Evolutionary conservation across 2,113 vertebrate species (phyloP).

Genomic region (Microcebus murinus): DNA sequence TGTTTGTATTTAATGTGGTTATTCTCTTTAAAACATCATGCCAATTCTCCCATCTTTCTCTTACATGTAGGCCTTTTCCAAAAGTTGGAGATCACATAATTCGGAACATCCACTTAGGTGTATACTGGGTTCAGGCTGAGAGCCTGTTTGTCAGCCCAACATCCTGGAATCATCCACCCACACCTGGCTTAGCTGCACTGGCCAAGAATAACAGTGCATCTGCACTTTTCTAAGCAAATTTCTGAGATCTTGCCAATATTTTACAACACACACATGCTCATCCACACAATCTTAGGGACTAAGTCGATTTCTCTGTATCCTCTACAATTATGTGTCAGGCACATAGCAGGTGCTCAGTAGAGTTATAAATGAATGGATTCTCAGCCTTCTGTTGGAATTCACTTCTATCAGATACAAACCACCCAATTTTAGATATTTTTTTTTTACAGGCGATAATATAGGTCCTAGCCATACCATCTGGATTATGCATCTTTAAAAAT

Average conservation of each 20-base stretch:
- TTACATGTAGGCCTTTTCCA: neutral
- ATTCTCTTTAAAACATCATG: neutral
- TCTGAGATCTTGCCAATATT: neutral
- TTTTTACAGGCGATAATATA: conserved; percentile 25
- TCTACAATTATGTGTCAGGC: neutral
- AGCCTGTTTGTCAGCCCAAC: neutral
- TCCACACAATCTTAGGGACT: neutral
- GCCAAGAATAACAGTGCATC: neutral
- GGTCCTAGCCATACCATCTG: conserved; percentile 44
- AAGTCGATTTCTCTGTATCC: neutral
- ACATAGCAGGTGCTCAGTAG: conserved; percentile 2
- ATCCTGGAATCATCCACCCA: neutral
- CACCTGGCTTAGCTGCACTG: neutral
- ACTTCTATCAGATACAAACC: conserved; percentile 4
- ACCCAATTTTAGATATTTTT: neutral
- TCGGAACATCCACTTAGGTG: neutral
- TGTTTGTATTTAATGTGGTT: neutral
- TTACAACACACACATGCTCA: neutral
- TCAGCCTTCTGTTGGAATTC: conserved; percentile 47
- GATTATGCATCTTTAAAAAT: conserved; percentile 54
- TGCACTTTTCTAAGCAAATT: neutral
- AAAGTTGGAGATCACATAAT: neutral
- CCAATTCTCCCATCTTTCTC: neutral
- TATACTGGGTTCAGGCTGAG: neutral
- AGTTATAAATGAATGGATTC: conserved; percentile 18